These are phyloP conservation scores for Enteromius radiatus DNA, from an alignment of 2,797 vertebrate genomes.

Conservation along the genomic window DNA sequence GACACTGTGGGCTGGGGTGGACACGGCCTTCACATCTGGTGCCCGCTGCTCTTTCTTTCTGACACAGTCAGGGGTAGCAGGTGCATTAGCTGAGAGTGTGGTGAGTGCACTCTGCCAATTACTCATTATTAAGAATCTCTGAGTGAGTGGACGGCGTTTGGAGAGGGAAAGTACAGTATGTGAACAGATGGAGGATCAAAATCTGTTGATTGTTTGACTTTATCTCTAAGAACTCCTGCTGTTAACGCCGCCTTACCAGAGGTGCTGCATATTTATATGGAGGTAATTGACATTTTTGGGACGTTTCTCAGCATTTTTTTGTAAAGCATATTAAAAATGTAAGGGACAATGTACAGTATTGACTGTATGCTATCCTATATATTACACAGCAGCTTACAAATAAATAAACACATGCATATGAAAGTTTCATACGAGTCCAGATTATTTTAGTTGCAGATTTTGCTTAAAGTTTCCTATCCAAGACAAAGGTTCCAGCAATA, in stretches of 20 bases:
- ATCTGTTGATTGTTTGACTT: constrained; percentile 26
- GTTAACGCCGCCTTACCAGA: neutral
- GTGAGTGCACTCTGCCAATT: constrained; percentile 66
- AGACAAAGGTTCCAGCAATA: neutral
- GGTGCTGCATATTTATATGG: constrained; percentile 12
- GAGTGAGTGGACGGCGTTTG: constrained; percentile 52
- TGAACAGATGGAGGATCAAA: constrained; percentile 45
- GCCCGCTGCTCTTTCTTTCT: constrained; percentile 28
- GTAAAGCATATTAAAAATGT: neutral
- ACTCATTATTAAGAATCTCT: constrained; percentile 63
- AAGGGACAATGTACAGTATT: neutral
- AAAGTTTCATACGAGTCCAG: neutral
- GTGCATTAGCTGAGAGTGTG: constrained; percentile 62
- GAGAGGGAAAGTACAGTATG: constrained; percentile 26
- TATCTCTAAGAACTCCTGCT: constrained; percentile 11
- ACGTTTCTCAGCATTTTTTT: neutral
- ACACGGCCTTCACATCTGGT: constrained; percentile 41
- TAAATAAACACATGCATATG: neutral
- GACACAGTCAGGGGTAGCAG: constrained; percentile 67
- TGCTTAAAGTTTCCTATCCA: neutral
- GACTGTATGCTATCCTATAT: neutral
- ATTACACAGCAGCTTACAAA: constrained; percentile 2
- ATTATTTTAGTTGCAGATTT: neutral
- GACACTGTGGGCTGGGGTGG: neutral
- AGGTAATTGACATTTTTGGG: constrained; percentile 15